Conservation (phyloP, 2,113 vertebrate genomes). For the Lampris incognitus region DNA sequence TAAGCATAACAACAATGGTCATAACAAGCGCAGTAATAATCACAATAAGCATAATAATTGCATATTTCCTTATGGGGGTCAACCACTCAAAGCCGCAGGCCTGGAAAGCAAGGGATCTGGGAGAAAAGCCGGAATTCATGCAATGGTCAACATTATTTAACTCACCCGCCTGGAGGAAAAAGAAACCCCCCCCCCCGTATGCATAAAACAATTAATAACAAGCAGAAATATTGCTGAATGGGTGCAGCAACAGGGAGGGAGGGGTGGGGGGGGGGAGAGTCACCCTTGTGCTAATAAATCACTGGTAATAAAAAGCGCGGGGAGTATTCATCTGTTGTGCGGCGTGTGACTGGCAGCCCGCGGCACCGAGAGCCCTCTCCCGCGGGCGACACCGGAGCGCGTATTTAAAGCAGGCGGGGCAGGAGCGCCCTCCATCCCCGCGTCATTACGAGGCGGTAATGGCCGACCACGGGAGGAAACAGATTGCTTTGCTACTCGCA, state of each 20-base stretch:
- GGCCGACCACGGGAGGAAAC: constrained; percentile 68
- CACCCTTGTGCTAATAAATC: background rate
- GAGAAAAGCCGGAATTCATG: background rate
- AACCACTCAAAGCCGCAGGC: no score
- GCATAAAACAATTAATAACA: background rate
- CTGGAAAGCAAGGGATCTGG: constrained; percentile 2
- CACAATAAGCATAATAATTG: no score
- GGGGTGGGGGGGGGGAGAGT: no score
- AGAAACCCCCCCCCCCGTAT: no score
- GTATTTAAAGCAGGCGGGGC: constrained; percentile 52
- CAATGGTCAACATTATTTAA: background rate
- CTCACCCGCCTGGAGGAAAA: background rate
- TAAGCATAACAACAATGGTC: no score
- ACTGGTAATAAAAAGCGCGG: background rate
- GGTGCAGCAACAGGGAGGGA: background rate
- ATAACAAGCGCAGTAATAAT: no score
- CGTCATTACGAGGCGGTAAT: constrained; percentile 73
- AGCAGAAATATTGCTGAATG: background rate
- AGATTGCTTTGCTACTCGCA: constrained; percentile 74
- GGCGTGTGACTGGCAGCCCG: constrained; percentile 1
- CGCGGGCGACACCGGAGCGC: constrained; percentile 28
- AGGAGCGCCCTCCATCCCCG: constrained; percentile 70
- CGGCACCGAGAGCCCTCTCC: constrained; percentile 19
- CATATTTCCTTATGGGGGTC: no score
- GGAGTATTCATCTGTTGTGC: background rate